These are phyloP conservation scores for Sipha maydis DNA, from an alignment of 2,888 invertebrate genomes.

Conservation along the genomic window DNA sequence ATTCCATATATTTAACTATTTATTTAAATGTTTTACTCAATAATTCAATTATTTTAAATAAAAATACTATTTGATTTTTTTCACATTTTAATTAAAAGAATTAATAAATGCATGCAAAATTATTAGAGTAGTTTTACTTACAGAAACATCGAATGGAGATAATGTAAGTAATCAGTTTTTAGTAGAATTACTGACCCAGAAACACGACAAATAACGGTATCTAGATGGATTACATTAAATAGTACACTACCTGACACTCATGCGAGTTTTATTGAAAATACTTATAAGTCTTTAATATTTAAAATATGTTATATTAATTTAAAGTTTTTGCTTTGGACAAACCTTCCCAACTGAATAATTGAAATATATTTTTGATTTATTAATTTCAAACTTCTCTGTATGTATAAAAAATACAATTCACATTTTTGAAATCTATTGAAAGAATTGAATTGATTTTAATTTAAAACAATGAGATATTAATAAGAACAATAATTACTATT, in stretches of 20 bases:
- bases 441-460: too few relatives aligned
- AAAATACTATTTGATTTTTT: too few relatives aligned
- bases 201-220: constrained; percentile 31
- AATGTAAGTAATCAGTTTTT: constrained; percentile 34
- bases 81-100: too few relatives aligned
- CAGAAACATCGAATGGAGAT: constrained; percentile 38
- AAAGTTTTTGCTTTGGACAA: too few relatives aligned
- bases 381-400: neutral
- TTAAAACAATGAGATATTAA: too few relatives aligned
- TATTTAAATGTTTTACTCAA: neutral
- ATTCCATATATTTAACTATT: neutral
- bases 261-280: neutral
- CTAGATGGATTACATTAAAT: constrained; percentile 33
- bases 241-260: constrained; percentile 14
- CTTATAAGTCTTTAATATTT: neutral
- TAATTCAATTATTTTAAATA: too few relatives aligned
- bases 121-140: neutral
- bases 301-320: too few relatives aligned
- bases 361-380: neutral
- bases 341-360: too few relatives aligned
- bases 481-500: too few relatives aligned
- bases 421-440: too few relatives aligned
- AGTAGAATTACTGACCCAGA: constrained; percentile 45
- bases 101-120: too few relatives aligned
- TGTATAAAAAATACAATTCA: too few relatives aligned